Evolutionary conservation across 2,113 vertebrate genomes (phyloP).

Genomic region (Sinocyclocheilus maitianheensis): DNA sequence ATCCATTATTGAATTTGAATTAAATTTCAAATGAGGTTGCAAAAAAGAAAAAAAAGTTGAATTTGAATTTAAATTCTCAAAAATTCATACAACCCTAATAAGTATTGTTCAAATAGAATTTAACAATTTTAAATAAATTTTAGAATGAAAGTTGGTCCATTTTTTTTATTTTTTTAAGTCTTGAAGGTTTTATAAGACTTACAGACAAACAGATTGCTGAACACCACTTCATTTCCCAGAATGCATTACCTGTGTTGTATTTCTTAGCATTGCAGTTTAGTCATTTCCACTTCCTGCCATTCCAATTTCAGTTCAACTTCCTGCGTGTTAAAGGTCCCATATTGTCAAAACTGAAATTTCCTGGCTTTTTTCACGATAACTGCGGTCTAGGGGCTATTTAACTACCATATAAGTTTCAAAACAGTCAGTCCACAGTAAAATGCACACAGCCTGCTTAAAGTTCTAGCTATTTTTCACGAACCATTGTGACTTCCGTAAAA

Average conservation of each 20-base stretch:
- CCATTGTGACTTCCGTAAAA: no score
- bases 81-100: neutral
- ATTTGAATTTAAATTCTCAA: neutral
- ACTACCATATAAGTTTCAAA: no score
- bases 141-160: neutral
- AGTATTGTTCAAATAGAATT: neutral
- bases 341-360: no score
- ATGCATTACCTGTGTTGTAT: neutral
- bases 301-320: neutral
- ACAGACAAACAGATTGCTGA: neutral
- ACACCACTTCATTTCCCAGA: neutral
- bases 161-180: no score
- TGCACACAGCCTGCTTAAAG: no score
- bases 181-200: neutral
- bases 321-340: neutral
- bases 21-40: neutral
- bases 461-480: no score
- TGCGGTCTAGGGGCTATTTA: no score
- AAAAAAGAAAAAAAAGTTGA: neutral
- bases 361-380: no score
- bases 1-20: neutral
- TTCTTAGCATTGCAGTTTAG: neutral
- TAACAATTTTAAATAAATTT: neutral
- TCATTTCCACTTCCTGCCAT: neutral
- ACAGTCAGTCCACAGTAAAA: no score